phyloP scores from a whole-genome alignment of 2,888 invertebrate species.

The Heliconius ismenius region DNA sequence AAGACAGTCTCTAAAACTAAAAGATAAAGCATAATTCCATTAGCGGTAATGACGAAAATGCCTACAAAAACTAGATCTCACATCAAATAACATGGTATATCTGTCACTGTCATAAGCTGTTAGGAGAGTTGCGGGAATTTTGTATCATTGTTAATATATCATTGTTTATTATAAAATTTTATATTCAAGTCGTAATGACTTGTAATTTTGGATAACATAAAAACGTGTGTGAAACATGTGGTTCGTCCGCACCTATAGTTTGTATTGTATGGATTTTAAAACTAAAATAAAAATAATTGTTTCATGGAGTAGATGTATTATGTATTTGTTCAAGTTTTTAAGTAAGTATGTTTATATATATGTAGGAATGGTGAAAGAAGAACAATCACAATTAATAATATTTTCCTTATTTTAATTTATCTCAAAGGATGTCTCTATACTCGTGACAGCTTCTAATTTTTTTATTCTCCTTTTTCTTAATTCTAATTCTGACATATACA shows the following conservation, averaged over 20 bases:
- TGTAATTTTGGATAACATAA: not conserved
- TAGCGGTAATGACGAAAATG: slow-evolving; percentile 33
- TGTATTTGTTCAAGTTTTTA: too few species aligned
- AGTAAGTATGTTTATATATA: too few species aligned
- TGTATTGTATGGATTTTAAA: not conserved
- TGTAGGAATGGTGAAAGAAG: too few species aligned
- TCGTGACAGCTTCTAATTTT: too few species aligned
- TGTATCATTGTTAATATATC: slow-evolving; percentile 36
- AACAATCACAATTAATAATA: too few species aligned
- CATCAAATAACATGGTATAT: slow-evolving; percentile 55
- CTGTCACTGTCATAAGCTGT: slow-evolving; percentile 65
- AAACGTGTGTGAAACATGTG: not conserved
- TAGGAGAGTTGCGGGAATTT: slow-evolving; percentile 42
- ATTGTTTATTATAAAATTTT: slow-evolving; percentile 36
- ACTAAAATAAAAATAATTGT: not conserved
- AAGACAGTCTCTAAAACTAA: not conserved
- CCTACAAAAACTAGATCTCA: slow-evolving; percentile 38
- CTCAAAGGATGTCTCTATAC: too few species aligned
- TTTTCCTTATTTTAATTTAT: too few species aligned
- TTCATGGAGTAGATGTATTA: too few species aligned
- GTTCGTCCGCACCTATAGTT: not conserved
- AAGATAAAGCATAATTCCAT: slow-evolving; percentile 29
- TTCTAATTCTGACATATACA: too few species aligned
- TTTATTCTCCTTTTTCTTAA: too few species aligned
- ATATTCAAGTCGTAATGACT: not conserved